Base-by-base conservation (phyloP, 92 coral and sea anemone species). In the Palythoa heliodiscus region DNA sequence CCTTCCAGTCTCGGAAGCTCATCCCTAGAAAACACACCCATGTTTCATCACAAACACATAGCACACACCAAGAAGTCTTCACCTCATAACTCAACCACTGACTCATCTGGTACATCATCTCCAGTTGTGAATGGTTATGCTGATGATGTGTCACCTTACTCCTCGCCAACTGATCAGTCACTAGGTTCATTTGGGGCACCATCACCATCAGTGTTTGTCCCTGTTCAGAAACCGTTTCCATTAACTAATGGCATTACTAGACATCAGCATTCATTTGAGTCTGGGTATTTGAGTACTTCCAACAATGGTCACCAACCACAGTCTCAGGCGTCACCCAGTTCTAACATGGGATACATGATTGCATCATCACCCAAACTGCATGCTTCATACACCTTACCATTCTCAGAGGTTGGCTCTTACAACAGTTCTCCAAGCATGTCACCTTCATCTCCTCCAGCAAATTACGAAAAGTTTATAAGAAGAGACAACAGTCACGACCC, bases 401-500 rank as follows among this genome's bases (percentile, higher is more conserved):
- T 91, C 29, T 84, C 91, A 14, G 88, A 87, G 52, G 93, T 91
- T 37, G 83, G 90, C 78, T 86, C 89, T 19, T 94, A 92, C 88
- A 83, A 78, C 78, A 94, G 98, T 68, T 94, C 98, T 70, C 95
- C 98, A n/a, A 94, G 98, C 82, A 86, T 94, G 89, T 94, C 98
- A 7, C 98, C 98, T 9, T 94, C 98, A 22, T 94, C 98, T 57
- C 98, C 98, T 54, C 93, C 95, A 24, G 67, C 88, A 19, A 87
- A 73, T 54, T 88, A 90, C 35, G 91, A 91, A 58, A 92, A 91
- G 83, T 83, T 91, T 55, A 91, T 90, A 48, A 87, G 90, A 20
- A 92, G 91, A 87, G 88, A 88, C 16, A 22, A 55, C 83, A 87
- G 39, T 29, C 40, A 89, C 53, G 86, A 89, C 39, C 52, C 88